Percentiles rank a stretch among this genome's conserved stretches.
Evolutionary conservation across 2,797 vertebrate genomes (phyloP).

Genomic region (Rousettus madagascariensis): DNA sequence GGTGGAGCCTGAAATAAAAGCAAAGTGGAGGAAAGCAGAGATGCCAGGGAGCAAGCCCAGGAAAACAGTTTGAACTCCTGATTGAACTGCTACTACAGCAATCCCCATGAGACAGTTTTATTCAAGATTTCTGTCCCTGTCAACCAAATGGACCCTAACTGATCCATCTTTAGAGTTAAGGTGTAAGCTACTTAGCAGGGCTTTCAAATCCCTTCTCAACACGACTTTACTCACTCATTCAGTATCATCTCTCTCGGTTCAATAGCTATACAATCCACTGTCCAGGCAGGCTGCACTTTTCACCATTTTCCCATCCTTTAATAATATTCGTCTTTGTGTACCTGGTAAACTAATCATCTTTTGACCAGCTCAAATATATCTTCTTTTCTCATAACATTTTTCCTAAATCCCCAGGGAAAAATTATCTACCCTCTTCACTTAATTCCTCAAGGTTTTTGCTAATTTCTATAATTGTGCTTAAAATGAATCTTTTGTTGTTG

Average conservation of each 20-base stretch:
- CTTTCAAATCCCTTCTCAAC: background rate
- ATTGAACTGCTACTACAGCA: background rate
- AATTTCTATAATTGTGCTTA: background rate
- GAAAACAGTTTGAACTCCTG: background rate
- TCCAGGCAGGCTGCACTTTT: background rate
- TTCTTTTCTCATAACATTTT: slow-evolving; percentile 22
- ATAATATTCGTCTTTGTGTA: background rate
- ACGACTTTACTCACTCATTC: background rate
- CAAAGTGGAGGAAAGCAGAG: background rate
- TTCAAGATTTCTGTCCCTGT: background rate
- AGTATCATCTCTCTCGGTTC: background rate
- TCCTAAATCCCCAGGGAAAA: background rate
- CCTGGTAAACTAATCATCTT: background rate
- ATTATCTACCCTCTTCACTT: background rate
- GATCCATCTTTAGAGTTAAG: background rate
- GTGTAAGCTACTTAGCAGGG: background rate
- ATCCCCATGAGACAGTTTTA: background rate
- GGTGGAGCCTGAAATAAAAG: background rate
- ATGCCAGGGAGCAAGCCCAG: no score
- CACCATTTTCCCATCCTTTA: background rate
- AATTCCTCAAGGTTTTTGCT: background rate
- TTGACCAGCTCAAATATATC: background rate
- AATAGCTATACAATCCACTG: background rate
- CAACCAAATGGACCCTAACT: background rate
- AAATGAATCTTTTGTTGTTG: background rate